Base-by-base conservation (phyloP, 2,888 invertebrate genomes). In the Ceratothoa steindachneri region DNA sequence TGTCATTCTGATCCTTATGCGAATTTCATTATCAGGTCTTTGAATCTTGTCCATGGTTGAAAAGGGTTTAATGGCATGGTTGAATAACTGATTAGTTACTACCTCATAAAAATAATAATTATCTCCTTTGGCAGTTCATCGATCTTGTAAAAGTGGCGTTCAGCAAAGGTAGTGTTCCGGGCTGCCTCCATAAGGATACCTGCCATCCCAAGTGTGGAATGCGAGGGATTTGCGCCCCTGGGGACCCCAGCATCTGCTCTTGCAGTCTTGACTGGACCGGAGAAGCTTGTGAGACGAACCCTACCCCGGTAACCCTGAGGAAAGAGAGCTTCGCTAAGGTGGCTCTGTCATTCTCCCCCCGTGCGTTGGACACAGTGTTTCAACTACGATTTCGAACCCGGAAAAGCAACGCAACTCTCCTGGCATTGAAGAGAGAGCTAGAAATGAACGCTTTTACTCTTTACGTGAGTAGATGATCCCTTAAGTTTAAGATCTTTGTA, bases 71-170 rank as follows among this genome's bases (percentile, higher is more conserved):
- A n/a, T n/a, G n/a, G n/a, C n/a, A n/a, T n/a, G n/a, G n/a, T n/a
- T n/a, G n/a, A n/a, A n/a, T n/a, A n/a, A n/a, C n/a, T n/a, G n/a
- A n/a, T n/a, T n/a, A n/a, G n/a, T n/a, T n/a, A n/a, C n/a, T n/a
- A n/a, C n/a, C n/a, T n/a, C n/a, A n/a, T n/a, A n/a, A n/a, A n/a
- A n/a, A n/a, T n/a, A n/a, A n/a, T n/a, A n/a, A n/a, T n/a, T n/a
- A n/a, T n/a, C n/a, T n/a, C n/a, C n/a, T n/a, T n/a, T n/a, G n/a
- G n/a, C n/a, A 77, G 77, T 65, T 72, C 24, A 55, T 72, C 19
- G 77, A 98, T 84, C 86, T 98, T 81, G 94, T 93, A 0, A 82
- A 82, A 1, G 93, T 95, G 0, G 90, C 93, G 0, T 87, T 90
- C 30, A 88, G 88, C 28, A 87, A 86, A 69, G 89, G 91, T 82